Conservation (phyloP, 2,113 vertebrate genomes). For the Macquaria ambigua region DNA sequence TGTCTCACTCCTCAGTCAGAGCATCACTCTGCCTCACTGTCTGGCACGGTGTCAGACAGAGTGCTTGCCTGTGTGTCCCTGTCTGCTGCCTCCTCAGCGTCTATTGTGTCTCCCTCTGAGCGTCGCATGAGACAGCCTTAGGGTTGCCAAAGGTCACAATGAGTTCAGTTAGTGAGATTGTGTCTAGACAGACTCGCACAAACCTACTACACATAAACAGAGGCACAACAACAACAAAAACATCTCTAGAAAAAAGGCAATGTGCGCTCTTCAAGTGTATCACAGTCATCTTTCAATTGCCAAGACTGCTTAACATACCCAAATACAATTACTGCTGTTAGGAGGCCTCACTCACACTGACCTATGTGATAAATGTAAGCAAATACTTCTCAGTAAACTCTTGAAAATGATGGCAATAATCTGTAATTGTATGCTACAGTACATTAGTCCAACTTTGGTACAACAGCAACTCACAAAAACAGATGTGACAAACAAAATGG, state of each 20-base stretch:
- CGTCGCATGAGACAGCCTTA: conserved; percentile 52
- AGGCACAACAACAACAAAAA: conserved; percentile 6
- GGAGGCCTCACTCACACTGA: conserved; percentile 5
- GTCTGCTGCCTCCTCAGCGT: conserved; percentile 65
- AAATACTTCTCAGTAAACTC: not conserved
- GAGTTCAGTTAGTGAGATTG: conserved; percentile 63
- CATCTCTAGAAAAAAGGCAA: not conserved
- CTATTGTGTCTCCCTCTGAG: conserved; percentile 55
- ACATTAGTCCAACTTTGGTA: not conserved
- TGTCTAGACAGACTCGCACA: conserved; percentile 56
- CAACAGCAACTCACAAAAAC: not conserved
- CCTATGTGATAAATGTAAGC: not conserved
- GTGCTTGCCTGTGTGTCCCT: conserved; percentile 48
- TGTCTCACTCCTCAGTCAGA: conserved; percentile 34
- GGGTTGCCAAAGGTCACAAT: conserved; percentile 64
- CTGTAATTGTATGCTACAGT: not conserved
- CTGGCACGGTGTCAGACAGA: conserved; percentile 45
- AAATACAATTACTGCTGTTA: not conserved
- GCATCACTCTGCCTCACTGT: conserved; percentile 55
- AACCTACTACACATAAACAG: conserved; percentile 8
- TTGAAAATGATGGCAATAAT: not conserved
- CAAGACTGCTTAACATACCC: conserved; percentile 8
- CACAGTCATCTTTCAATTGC: conserved; percentile 4
- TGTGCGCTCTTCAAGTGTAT: not conserved
- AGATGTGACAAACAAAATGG: conserved; percentile 11